Conservation (phyloP, 1,140 invertebrate genomes). For the Psilanteris sp. region DNA sequence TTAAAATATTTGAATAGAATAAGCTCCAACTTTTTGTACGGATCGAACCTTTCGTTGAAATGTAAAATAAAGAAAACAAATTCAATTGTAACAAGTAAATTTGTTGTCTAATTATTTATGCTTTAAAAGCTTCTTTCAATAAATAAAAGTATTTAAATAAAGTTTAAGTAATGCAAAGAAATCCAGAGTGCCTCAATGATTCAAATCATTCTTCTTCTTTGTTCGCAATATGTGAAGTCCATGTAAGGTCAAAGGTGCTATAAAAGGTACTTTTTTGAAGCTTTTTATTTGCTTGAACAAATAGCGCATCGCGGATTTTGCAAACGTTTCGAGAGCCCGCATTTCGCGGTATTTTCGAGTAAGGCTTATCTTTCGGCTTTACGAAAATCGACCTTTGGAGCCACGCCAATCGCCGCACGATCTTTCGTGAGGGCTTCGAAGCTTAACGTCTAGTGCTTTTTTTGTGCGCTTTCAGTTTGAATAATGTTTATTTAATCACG, state of each 20-base stretch:
- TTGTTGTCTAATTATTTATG: too few species aligned
- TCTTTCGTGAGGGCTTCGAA: slow-evolving; percentile 65
- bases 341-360: slow-evolving; percentile 63
- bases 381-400: slow-evolving; percentile 74
- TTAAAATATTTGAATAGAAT: too few species aligned
- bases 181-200: slow-evolving; percentile 6
- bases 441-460: slow-evolving; percentile 65
- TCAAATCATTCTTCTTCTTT: slow-evolving; percentile 37
- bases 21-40: too few species aligned
- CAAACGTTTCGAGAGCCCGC: slow-evolving; percentile 61
- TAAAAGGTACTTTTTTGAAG: slow-evolving; percentile 47
- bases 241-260: slow-evolving; percentile 41
- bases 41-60: too few species aligned
- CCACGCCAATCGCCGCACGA: slow-evolving; percentile 67
- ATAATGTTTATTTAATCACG: slow-evolving; percentile 70
- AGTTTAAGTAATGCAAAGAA: too few species aligned
- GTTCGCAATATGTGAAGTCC: slow-evolving; percentile 14
- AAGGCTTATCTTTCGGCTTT: slow-evolving; percentile 63
- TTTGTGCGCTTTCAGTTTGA: slow-evolving; percentile 62
- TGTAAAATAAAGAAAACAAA: too few species aligned
- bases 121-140: too few species aligned
- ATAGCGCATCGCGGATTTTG: slow-evolving; percentile 55
- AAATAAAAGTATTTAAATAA: too few species aligned
- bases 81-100: too few species aligned
- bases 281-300: slow-evolving; percentile 58